Evolutionary conservation across 2,888 invertebrate genomes (phyloP).

Genomic region (Ellobium chinense): DNA sequence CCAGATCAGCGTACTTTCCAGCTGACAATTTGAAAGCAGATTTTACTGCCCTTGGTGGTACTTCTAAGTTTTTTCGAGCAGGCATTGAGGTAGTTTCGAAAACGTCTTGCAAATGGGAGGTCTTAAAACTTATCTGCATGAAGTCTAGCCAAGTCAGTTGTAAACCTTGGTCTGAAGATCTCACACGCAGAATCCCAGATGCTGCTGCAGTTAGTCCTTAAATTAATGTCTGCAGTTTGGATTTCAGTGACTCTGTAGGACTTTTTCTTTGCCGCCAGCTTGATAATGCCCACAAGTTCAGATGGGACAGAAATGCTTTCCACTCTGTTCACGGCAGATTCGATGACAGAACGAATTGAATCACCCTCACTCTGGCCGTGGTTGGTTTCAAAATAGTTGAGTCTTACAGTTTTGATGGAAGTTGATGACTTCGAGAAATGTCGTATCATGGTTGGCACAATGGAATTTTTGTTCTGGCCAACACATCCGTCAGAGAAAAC

Average conservation of each 20-base stretch:
- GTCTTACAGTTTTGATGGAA: not conserved
- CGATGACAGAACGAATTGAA: slow-evolving; percentile 1
- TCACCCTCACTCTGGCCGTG: slow-evolving; percentile 22
- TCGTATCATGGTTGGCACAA: not conserved
- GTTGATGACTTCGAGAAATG: not conserved
- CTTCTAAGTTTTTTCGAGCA: not conserved
- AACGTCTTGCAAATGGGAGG: not conserved
- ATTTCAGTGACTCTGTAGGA: not conserved
- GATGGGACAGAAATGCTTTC: not conserved
- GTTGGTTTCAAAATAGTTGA: slow-evolving; percentile 17
- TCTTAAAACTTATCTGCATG: not conserved
- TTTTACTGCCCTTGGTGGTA: not conserved
- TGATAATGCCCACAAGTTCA: not conserved
- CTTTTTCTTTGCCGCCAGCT: not conserved
- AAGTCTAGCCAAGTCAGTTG: not conserved
- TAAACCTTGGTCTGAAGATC: not conserved
- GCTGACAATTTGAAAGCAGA: not conserved
- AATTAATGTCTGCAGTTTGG: slow-evolving; percentile 7
- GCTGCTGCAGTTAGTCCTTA: not conserved
- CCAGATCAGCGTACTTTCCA: slow-evolving; percentile 1
- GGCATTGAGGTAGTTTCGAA: not conserved
- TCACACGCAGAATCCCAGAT: not conserved
- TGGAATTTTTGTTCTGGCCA: slow-evolving; percentile 16
- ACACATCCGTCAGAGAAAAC: not conserved
- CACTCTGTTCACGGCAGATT: not conserved